phyloP scores from a whole-genome alignment of 2,888 invertebrate species.

The Nemotelus nigrinus region DNA sequence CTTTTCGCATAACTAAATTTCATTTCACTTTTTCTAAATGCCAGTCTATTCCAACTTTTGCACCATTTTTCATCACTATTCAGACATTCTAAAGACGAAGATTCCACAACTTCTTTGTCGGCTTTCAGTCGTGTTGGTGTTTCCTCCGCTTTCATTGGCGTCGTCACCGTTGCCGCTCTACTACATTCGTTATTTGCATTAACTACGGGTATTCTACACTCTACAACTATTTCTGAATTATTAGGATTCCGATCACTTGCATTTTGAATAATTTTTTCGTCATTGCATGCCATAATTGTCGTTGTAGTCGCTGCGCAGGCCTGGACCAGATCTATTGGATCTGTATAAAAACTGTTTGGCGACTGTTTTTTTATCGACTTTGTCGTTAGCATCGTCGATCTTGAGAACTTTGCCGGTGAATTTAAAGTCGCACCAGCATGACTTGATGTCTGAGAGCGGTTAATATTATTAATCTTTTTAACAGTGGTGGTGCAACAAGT shows the following conservation, averaged over 20 bases:
- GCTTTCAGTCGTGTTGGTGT: constrained; percentile 44
- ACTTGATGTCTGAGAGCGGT: not conserved
- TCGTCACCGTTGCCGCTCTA: constrained; percentile 10
- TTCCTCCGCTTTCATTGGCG: not conserved
- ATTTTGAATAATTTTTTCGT: constrained; percentile 29
- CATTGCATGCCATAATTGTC: constrained; percentile 26
- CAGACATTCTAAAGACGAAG: constrained; percentile 7
- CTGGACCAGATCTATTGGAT: not conserved
- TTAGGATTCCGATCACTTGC: constrained; percentile 46
- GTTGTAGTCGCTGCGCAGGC: constrained; percentile 17
- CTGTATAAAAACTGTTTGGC: not conserved
- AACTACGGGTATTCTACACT: constrained; percentile 51
- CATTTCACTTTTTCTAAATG: not conserved
- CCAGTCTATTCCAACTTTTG: constrained; percentile 7
- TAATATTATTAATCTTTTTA: not conserved
- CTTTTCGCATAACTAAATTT: constrained; percentile 1
- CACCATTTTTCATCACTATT: constrained; percentile 11
- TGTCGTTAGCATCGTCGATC: constrained; percentile 10
- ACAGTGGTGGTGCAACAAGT: not conserved
- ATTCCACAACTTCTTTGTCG: not conserved
- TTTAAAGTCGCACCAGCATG: constrained; percentile 27
- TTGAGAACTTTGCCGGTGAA: not conserved
- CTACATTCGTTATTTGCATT: constrained; percentile 46
- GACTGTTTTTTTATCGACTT: not conserved
- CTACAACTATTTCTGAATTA: constrained; percentile 36